These are phyloP conservation scores for Gymnocheta viridis DNA, from an alignment of 2,888 invertebrate genomes.

Conservation along the genomic window DNA sequence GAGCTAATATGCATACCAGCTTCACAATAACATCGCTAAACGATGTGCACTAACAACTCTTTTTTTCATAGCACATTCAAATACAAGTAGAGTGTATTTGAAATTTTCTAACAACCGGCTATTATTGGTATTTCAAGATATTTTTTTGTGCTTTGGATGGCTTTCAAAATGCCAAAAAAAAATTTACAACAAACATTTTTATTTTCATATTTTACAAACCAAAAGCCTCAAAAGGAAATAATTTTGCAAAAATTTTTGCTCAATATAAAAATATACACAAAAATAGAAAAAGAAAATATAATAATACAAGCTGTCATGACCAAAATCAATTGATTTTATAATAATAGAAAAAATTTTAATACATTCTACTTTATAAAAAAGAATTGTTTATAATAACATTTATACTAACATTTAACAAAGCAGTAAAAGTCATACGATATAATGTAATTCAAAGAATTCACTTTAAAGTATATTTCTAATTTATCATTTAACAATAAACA, in stretches of 20 bases:
- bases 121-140: conserved; percentile 1
- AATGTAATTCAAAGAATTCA: conserved; percentile 21
- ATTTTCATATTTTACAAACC: not conserved
- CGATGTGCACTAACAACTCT: no score
- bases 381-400: not conserved
- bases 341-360: conserved; percentile 6
- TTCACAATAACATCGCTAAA: no score
- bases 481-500: conserved; percentile 1
- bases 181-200: conserved; percentile 3
- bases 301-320: conserved; percentile 29
- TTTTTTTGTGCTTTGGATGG: not conserved
- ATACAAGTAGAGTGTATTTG: not conserved
- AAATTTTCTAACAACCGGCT: not conserved
- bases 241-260: conserved; percentile 35
- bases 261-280: conserved; percentile 5
- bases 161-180: conserved; percentile 1
- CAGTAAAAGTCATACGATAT: not conserved
- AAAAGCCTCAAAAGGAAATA: conserved; percentile 15
- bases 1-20: no score
- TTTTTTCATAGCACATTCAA: no score
- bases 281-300: not conserved
- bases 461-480: conserved; percentile 1
- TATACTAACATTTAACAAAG: conserved; percentile 13
- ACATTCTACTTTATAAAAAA: not conserved
- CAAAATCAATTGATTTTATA: conserved; percentile 44